phyloP scores from a whole-genome alignment of 1,140 invertebrate genomes.

The Pygmarrhopalites habei region DNA sequence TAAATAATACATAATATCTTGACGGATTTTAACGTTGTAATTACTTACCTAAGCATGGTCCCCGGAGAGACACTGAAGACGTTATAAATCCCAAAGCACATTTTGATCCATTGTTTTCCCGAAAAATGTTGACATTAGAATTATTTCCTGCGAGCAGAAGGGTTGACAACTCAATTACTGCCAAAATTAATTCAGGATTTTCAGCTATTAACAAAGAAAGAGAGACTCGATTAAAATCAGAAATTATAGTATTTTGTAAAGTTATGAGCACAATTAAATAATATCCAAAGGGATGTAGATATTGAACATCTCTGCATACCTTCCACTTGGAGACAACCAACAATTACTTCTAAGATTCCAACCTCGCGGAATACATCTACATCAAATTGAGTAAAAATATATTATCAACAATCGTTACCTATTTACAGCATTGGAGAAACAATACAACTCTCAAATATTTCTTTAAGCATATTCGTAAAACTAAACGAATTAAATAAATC shows the following conservation, averaged over 20 bases:
- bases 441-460: too few species aligned
- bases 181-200: constrained; percentile 58
- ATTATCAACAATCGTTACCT: too few species aligned
- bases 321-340: constrained; percentile 69
- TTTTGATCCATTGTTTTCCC: constrained; percentile 44
- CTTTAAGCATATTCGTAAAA: too few species aligned
- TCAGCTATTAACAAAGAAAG: constrained; percentile 2
- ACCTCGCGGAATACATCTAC: constrained; percentile 98
- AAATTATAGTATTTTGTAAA: not conserved
- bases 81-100: constrained; percentile 27
- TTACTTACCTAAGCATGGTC: constrained; percentile 20
- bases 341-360: constrained; percentile 92
- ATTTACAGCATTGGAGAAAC: too few species aligned
- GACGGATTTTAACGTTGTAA: too few species aligned
- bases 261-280: not conserved
- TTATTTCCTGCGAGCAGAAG: constrained; percentile 69
- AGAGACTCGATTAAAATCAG: not conserved
- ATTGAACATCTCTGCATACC: constrained; percentile 29
- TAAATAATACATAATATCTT: too few species aligned
- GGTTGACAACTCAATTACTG: constrained; percentile 80
- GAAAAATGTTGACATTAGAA: constrained; percentile 83
- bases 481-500: too few species aligned
- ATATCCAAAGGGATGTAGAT: not conserved
- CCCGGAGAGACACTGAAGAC: constrained; percentile 14
- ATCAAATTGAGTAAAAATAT: too few species aligned